Conservation (phyloP, 2,113 vertebrate genomes). For the Strix aluco region DNA sequence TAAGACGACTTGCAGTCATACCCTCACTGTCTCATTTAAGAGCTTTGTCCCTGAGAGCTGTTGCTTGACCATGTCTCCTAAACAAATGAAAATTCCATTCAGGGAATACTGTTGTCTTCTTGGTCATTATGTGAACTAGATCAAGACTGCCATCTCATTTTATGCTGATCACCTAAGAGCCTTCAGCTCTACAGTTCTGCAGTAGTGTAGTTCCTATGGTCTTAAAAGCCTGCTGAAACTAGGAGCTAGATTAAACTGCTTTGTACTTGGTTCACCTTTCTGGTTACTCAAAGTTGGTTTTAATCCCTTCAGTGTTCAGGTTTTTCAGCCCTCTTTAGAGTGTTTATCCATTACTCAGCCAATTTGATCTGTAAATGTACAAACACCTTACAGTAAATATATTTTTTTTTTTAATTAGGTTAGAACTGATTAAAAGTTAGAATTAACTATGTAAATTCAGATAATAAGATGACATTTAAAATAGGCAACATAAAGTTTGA, state of each 20-base stretch:
- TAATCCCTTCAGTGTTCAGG: background rate
- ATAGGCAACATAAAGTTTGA: background rate
- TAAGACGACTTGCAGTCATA: background rate
- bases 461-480: constrained; percentile 42
- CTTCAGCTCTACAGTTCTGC: background rate
- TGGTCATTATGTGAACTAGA: background rate
- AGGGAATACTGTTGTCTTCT: background rate
- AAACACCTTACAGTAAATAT: background rate
- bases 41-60: background rate
- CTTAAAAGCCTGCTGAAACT: background rate
- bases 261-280: background rate
- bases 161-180: background rate
- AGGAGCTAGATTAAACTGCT: background rate
- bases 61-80: background rate
- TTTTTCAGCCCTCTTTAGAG: background rate
- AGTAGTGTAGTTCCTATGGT: background rate
- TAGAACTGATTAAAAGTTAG: background rate
- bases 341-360: background rate
- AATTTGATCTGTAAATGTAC: background rate
- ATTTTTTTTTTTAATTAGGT: background rate
- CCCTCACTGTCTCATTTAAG: background rate
- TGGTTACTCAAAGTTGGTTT: background rate
- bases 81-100: background rate
- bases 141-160: background rate
- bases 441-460: constrained; percentile 21